These are phyloP conservation scores for Sapajus apella DNA, from an alignment of 2,113 vertebrate genomes.

Conservation along the genomic window DNA sequence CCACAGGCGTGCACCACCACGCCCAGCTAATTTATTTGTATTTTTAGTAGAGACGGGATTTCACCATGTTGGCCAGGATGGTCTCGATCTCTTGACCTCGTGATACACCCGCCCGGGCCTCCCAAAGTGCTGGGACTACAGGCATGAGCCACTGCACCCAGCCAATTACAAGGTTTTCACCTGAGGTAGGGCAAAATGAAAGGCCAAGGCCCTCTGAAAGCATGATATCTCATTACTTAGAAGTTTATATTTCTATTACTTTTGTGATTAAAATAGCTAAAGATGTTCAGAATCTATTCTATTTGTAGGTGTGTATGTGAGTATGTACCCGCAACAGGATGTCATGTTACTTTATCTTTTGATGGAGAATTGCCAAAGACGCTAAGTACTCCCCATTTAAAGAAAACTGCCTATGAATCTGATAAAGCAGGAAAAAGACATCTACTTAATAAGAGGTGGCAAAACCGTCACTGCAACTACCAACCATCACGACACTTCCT, in stretches of 20 bases:
- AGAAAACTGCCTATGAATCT: neutral
- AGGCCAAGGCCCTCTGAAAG: neutral
- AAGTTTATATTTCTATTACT: neutral
- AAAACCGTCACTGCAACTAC: neutral
- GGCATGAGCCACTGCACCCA: rapidly evolving
- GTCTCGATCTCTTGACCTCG: too few relatives aligned
- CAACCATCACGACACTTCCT: neutral
- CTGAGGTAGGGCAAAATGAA: neutral
- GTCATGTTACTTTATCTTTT: neutral
- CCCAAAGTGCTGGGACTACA: too few relatives aligned
- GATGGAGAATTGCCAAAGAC: neutral
- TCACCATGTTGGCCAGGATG: too few relatives aligned
- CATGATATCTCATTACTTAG: neutral
- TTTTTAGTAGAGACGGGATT: too few relatives aligned
- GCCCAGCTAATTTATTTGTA: too few relatives aligned
- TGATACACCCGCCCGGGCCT: too few relatives aligned
- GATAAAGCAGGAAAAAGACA: neutral
- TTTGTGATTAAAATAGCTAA: neutral
- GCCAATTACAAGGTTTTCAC: neutral
- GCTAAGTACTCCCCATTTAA: neutral
- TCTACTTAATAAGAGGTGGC: neutral
- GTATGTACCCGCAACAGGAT: neutral
- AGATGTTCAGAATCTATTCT: neutral
- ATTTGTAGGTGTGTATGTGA: neutral
- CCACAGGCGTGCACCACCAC: too few relatives aligned